phyloP scores from a whole-genome alignment of 2,113 vertebrate species.

The Haplochromis burtoni region DNA sequence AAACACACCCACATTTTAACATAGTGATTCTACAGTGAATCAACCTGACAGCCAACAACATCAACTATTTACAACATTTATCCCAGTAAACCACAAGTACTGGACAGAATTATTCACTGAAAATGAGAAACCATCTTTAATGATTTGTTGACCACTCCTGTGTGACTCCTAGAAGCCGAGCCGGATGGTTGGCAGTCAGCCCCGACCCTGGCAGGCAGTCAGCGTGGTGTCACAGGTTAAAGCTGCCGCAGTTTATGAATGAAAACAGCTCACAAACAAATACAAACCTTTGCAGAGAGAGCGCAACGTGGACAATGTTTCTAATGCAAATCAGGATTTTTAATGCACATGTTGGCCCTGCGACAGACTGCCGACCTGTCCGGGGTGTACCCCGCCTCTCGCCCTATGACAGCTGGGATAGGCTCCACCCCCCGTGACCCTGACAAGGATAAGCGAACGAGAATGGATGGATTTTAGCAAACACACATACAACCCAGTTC shows the following conservation, averaged over 20 bases:
- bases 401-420: neutral
- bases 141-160: neutral
- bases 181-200: neutral
- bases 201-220: neutral
- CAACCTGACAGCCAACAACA: neutral
- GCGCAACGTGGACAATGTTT: neutral
- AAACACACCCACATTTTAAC: neutral
- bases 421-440: neutral
- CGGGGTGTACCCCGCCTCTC: accelerated
- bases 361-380: neutral
- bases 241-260: neutral
- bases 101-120: neutral
- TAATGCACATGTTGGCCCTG: neutral
- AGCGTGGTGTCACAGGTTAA: neutral
- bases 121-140: neutral
- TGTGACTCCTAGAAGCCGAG: constrained; percentile 47
- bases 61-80: neutral
- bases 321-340: neutral
- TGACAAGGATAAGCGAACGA: neutral
- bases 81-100: neutral
- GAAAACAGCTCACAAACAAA: neutral
- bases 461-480: neutral
- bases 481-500: neutral
- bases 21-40: neutral
- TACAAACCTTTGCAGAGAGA: neutral